These are phyloP conservation scores for Laterallus jamaicensis DNA, from an alignment of 2,113 vertebrate species.

Conservation along the genomic window DNA sequence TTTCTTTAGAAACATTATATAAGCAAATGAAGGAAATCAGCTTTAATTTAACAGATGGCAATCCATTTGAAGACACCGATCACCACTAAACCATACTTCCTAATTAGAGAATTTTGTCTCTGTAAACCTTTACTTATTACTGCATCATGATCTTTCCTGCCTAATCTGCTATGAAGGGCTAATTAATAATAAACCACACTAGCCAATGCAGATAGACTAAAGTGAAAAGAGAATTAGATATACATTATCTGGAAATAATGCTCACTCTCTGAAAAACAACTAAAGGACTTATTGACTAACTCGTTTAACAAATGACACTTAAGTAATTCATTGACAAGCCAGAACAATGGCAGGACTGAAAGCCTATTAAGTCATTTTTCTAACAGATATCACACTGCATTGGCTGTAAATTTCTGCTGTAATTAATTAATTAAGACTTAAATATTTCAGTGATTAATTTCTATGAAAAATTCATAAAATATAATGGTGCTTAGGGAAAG, in stretches of 20 bases:
- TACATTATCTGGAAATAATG: constrained; percentile 48
- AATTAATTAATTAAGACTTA: constrained; percentile 70
- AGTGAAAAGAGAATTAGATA: constrained; percentile 53
- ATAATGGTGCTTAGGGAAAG: not conserved
- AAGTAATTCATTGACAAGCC: constrained; percentile 64
- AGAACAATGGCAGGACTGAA: constrained; percentile 45
- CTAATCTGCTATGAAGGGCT: constrained; percentile 72
- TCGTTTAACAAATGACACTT: constrained; percentile 69
- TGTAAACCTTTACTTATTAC: constrained; percentile 63
- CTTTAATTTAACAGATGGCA: constrained; percentile 61
- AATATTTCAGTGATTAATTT: constrained; percentile 60
- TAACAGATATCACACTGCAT: constrained; percentile 38
- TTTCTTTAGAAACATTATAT: constrained; percentile 49
- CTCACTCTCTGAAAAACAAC: constrained; percentile 52
- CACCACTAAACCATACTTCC: constrained; percentile 62
- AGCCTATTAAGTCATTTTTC: constrained; percentile 60
- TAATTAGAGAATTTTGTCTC: constrained; percentile 75
- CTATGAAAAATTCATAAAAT: constrained; percentile 49
- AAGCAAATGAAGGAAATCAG: constrained; percentile 42
- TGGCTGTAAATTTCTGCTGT: constrained; percentile 35
- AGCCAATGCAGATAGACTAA: constrained; percentile 51
- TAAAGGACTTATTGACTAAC: constrained; percentile 64
- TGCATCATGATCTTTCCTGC: constrained; percentile 58
- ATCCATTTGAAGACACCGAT: constrained; percentile 71
- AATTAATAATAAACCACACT: constrained; percentile 70